Conservation (phyloP, 2,797 vertebrate species). For the Meriones psammophilus region DNA sequence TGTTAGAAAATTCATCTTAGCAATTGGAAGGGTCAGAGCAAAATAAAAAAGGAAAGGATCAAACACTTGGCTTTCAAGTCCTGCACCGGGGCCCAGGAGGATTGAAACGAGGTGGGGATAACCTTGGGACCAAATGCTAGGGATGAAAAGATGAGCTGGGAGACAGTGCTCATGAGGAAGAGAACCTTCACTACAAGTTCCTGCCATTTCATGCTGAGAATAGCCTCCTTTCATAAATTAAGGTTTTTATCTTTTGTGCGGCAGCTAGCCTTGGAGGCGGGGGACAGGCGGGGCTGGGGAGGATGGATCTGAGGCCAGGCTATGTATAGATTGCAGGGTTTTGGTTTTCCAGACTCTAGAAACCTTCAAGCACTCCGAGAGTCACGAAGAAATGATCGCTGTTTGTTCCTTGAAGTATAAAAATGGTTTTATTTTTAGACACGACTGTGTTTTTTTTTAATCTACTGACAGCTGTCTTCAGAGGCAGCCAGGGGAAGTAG, state of each 20-base stretch:
- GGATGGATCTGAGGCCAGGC: conserved; percentile 52
- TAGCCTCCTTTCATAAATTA: conserved; percentile 59
- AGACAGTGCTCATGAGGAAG: background rate
- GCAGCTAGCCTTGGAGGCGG: conserved; percentile 3
- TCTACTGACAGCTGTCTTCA: conserved; percentile 70
- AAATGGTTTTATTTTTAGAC: conserved; percentile 78
- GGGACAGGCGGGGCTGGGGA: background rate
- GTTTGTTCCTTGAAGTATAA: conserved; percentile 81
- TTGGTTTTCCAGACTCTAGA: conserved; percentile 23
- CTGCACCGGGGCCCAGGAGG: background rate
- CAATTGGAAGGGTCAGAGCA: background rate
- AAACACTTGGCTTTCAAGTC: background rate
- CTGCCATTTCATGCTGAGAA: conserved; percentile 51
- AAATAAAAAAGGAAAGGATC: background rate
- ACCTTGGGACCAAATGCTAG: background rate
- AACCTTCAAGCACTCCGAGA: conserved; percentile 42
- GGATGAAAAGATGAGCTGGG: background rate
- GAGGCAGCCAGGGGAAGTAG: background rate
- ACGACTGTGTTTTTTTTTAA: conserved; percentile 31
- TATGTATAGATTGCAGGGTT: conserved; percentile 63
- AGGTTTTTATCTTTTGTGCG: conserved; percentile 22
- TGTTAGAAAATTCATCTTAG: conserved; percentile 58
- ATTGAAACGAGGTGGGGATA: background rate
- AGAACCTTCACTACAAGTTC: conserved; percentile 15
- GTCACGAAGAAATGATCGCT: conserved; percentile 58